A percentile compares a stretch with the other conserved stretches of the same genome.
These are phyloP conservation scores for Echeneis naucrates DNA, from an alignment of 2,797 vertebrate species.

Conservation along the genomic window DNA sequence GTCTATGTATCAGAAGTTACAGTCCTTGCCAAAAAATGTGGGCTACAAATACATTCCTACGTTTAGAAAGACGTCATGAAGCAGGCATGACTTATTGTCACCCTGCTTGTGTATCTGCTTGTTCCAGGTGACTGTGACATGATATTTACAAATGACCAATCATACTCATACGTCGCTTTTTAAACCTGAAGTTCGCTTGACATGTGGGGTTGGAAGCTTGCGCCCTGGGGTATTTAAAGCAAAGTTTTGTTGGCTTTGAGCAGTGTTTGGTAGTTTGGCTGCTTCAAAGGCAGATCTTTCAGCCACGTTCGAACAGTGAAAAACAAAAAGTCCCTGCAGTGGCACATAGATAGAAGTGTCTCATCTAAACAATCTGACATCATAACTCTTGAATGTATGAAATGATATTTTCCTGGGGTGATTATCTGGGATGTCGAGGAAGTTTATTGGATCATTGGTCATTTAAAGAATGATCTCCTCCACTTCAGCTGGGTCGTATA, in stretches of 20 bases:
- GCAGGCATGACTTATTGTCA: too few species aligned
- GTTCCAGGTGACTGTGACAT: background rate
- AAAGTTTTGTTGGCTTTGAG: background rate
- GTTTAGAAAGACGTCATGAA: too few species aligned
- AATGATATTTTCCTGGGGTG: background rate
- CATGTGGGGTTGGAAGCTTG: background rate
- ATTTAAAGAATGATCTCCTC: slow-evolving; percentile 19
- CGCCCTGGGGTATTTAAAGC: background rate
- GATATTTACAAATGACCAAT: background rate
- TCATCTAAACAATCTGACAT: background rate
- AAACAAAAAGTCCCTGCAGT: too few species aligned
- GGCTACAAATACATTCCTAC: too few species aligned
- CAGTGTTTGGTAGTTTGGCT: background rate
- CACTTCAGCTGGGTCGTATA: slow-evolving; percentile 17
- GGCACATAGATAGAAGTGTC: background rate
- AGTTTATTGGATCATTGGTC: slow-evolving; percentile 54
- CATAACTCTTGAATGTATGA: background rate
- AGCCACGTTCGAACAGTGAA: too few species aligned
- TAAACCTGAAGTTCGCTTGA: background rate
- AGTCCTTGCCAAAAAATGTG: background rate
- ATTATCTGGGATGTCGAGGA: slow-evolving; percentile 15
- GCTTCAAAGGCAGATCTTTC: too few species aligned
- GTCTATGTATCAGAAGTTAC: background rate
- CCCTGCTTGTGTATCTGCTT: background rate
- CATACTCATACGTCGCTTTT: background rate